These are phyloP conservation scores for Pseudorhiza aurosa DNA, from an alignment of 30 jellyfish, hydroid and myxozoan genomes.

Conservation along the genomic window DNA sequence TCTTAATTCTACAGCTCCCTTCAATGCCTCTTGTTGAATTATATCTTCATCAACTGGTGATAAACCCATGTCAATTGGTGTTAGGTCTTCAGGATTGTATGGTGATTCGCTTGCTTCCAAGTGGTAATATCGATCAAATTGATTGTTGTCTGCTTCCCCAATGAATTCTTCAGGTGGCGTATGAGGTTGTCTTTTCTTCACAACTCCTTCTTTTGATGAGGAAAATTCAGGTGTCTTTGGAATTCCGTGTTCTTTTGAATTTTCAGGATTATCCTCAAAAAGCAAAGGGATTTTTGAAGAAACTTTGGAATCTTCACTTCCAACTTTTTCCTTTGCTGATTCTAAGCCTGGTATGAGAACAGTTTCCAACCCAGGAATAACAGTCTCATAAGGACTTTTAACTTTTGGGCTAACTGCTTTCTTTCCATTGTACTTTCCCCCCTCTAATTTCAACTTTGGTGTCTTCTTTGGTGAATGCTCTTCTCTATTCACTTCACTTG, in stretches of 20 bases:
- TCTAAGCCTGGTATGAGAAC: constrained; percentile 48
- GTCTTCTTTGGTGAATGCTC: constrained; percentile 12
- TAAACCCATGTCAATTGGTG: constrained; percentile 54
- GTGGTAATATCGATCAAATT: constrained; percentile 40
- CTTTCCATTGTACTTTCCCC: constrained; percentile 12
- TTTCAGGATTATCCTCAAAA: constrained; percentile 32
- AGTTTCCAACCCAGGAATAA: constrained; percentile 52
- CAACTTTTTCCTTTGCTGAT: not conserved
- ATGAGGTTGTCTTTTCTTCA: constrained; percentile 24
- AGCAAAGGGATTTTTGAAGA: constrained; percentile 44
- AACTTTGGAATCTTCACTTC: not conserved
- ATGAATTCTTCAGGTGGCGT: constrained; percentile 59
- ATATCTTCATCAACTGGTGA: constrained; percentile 38
- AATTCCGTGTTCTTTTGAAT: constrained; percentile 8
- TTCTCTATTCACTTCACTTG: constrained; percentile 25
- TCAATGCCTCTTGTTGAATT: constrained; percentile 68
- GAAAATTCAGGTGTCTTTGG: constrained; percentile 30
- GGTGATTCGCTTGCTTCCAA: constrained; percentile 84
- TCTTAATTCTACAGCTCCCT: constrained; percentile 75
- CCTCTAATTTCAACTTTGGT: constrained; percentile 34
- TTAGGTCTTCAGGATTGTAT: constrained; percentile 86
- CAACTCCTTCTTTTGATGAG: constrained; percentile 8
- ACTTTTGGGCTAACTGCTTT: not conserved
- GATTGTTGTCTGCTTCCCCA: constrained; percentile 44
- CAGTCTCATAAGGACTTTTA: constrained; percentile 14